Conservation (phyloP, 2,797 vertebrate genomes). For the Parambassis ranga region DNA sequence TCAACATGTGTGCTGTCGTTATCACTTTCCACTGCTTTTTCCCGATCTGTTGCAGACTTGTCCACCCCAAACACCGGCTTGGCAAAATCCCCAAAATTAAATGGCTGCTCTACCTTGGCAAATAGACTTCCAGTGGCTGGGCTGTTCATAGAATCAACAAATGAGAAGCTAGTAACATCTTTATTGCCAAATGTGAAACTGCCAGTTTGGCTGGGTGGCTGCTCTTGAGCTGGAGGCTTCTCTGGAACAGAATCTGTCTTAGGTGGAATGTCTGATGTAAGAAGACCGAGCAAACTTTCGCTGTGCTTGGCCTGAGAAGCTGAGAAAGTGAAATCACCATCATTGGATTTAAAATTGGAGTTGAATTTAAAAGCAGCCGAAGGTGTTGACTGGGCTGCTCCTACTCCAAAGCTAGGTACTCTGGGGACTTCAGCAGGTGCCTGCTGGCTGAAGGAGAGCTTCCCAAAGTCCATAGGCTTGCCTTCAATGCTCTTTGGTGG, state of each 20-base stretch:
- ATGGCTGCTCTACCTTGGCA: slow-evolving; percentile 80
- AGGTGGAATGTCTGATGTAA: slow-evolving; percentile 88
- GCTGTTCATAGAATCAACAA: slow-evolving; percentile 76
- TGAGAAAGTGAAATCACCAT: slow-evolving; percentile 96
- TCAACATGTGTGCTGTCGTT: slow-evolving; percentile 88
- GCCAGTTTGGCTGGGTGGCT: slow-evolving; percentile 68
- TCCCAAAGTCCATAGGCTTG: slow-evolving; percentile 86
- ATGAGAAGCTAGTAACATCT: slow-evolving; percentile 75
- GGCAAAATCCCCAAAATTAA: slow-evolving; percentile 78
- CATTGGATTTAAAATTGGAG: slow-evolving; percentile 97
- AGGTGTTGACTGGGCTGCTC: slow-evolving; percentile 74
- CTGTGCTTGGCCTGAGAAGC: slow-evolving; percentile 84
- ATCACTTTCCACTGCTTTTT: slow-evolving; percentile 85
- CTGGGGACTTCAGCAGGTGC: slow-evolving; percentile 83
- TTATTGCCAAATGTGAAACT: slow-evolving; percentile 88
- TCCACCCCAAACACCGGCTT: slow-evolving; percentile 75
- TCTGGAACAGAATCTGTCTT: slow-evolving; percentile 81
- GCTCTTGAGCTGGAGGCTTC: slow-evolving; percentile 72
- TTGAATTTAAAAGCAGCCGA: slow-evolving; percentile 93
- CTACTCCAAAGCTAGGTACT: slow-evolving; percentile 77
- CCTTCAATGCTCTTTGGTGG: slow-evolving; percentile 84
- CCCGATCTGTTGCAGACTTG: slow-evolving; percentile 67
- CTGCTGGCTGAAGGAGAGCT: slow-evolving; percentile 86
- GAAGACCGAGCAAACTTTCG: slow-evolving; percentile 91
- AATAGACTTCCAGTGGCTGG: slow-evolving; percentile 73